Conservation (phyloP, 2,797 vertebrate genomes). For the Propithecus deckenii region DNA sequence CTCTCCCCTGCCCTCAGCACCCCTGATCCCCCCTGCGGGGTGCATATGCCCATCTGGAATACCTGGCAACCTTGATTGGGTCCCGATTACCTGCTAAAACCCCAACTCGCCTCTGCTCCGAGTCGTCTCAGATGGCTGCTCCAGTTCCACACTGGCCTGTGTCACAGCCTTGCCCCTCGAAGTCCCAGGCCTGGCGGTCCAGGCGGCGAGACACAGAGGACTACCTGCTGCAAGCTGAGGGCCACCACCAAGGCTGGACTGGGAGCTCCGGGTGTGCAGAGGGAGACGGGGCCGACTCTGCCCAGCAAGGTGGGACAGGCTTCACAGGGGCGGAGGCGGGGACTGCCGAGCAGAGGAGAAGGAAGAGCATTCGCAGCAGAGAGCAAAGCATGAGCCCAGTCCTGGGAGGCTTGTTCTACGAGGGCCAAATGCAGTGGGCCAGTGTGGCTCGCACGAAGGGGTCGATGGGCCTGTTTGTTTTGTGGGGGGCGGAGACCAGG, state of each 20-base stretch:
- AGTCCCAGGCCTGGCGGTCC: rapidly evolving
- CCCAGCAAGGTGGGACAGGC: not conserved
- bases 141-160: rapidly evolving
- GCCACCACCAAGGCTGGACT: not conserved
- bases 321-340: rapidly evolving
- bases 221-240: no score
- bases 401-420: not conserved
- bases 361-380: not conserved
- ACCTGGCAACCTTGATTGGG: not conserved
- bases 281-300: no score
- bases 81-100: not conserved
- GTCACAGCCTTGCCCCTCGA: not conserved
- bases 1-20: not conserved
- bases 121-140: not conserved
- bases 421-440: not conserved
- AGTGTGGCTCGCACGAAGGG: rapidly evolving
- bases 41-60: not conserved
- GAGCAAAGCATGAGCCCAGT: no score
- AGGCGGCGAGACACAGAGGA: not conserved
- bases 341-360: not conserved
- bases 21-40: no score
- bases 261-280: not conserved
- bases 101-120: not conserved
- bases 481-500: not conserved
- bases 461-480: not conserved